phyloP scores from a whole-genome alignment of 2,888 invertebrate genomes.

The Coecobrya sp. region DNA sequence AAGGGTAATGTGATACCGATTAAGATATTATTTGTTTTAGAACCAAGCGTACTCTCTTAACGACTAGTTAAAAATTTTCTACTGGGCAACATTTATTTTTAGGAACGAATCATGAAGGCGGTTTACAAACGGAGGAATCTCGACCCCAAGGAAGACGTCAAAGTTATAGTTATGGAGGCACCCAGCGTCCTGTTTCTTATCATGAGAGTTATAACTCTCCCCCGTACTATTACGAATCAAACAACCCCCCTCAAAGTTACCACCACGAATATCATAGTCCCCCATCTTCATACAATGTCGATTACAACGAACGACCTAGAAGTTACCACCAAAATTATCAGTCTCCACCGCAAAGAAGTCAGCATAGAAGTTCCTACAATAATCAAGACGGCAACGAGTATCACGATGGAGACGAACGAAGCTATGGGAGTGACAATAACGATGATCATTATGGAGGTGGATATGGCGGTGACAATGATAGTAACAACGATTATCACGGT shows the following conservation, averaged over 20 bases:
- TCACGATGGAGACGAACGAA: constrained; percentile 51
- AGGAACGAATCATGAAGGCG: background rate
- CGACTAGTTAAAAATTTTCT: too few relatives aligned
- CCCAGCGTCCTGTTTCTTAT: constrained; percentile 72
- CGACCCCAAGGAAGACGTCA: constrained; percentile 68
- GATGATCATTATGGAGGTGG: constrained; percentile 49
- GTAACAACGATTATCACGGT: constrained; percentile 54
- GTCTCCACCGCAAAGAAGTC: constrained; percentile 53
- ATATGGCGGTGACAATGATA: constrained; percentile 54
- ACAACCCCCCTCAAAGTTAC: constrained; percentile 74
- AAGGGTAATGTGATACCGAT: background rate
- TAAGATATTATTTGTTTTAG: background rate
- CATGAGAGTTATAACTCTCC: constrained; percentile 63
- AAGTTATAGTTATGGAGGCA: constrained; percentile 40
- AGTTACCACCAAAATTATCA: constrained; percentile 40
- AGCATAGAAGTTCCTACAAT: constrained; percentile 66
- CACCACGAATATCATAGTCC: constrained; percentile 75
- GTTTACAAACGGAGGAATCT: constrained; percentile 57
- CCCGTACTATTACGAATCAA: constrained; percentile 60
- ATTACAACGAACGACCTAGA: constrained; percentile 62
- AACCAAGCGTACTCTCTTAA: background rate
- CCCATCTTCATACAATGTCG: constrained; percentile 65
- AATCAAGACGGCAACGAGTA: constrained; percentile 73
- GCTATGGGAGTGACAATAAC: constrained; percentile 49
- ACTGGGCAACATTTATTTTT: background rate